These are phyloP conservation scores for Brachionus sp. DNA, from an alignment of 1,140 invertebrate genomes.

Conservation along the genomic window DNA sequence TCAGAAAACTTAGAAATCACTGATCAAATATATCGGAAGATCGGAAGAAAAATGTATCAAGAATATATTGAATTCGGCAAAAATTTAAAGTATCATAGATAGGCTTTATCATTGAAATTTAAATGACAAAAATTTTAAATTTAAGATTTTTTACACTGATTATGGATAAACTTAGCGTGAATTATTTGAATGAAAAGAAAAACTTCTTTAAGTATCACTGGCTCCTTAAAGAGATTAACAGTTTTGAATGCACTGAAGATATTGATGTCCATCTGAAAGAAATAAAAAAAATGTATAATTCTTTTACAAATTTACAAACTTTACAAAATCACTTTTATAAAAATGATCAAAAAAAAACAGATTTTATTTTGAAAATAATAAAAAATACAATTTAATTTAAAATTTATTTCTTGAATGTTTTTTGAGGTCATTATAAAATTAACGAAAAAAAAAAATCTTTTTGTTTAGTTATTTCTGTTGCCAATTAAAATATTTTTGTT, in stretches of 20 bases:
- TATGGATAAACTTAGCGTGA: background rate
- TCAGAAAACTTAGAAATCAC: background rate
- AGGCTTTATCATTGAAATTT: background rate
- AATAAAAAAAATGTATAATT: background rate
- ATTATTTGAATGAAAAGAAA: background rate
- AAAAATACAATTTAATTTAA: too few relatives aligned
- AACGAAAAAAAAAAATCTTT: too few relatives aligned
- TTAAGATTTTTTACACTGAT: slow-evolving; percentile 3
- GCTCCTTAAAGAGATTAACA: background rate
- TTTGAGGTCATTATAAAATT: too few relatives aligned
- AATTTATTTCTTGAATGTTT: too few relatives aligned
- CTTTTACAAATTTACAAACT: background rate
- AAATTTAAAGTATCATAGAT: background rate
- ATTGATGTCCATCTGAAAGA: background rate
- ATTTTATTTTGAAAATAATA: too few relatives aligned
- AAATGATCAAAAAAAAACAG: too few relatives aligned
- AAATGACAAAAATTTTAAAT: background rate
- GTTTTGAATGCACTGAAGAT: background rate
- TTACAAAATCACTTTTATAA: too few relatives aligned
- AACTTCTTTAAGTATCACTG: slow-evolving; percentile 2
- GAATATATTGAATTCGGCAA: slow-evolving; percentile 26
- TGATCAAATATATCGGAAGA: background rate
- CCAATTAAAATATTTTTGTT: too few relatives aligned
- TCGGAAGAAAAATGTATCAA: slow-evolving; percentile 10
- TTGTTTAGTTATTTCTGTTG: too few relatives aligned